phyloP scores from a whole-genome alignment of 2,888 invertebrate genomes.

The Chouioia cunea region DNA sequence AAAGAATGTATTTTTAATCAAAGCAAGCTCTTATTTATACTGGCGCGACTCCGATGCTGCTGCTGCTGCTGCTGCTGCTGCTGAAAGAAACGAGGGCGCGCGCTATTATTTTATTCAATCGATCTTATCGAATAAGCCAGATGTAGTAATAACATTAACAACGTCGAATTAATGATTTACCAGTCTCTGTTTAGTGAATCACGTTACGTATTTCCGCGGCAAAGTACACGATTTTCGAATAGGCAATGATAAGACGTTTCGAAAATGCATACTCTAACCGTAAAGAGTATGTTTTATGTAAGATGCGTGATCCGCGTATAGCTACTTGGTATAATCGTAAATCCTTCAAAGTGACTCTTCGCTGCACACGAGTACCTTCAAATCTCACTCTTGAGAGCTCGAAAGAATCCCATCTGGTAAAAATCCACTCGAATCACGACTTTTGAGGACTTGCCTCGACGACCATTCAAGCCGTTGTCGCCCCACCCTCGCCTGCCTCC shows the following conservation, averaged over 20 bases:
- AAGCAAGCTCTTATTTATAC: neutral
- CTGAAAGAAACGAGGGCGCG: constrained; percentile 6
- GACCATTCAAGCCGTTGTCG: constrained; percentile 19
- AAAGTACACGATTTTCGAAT: too few relatives aligned
- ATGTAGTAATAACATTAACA: too few relatives aligned
- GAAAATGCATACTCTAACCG: too few relatives aligned
- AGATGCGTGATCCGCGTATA: too few relatives aligned
- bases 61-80: constrained; percentile 2
- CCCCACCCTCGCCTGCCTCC: constrained; percentile 7
- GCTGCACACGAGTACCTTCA: constrained; percentile 23
- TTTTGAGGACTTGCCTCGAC: constrained; percentile 17
- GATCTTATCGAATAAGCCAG: neutral
- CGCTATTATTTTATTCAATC: constrained; percentile 18
- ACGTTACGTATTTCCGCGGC: neutral
- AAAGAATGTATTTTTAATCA: constrained; percentile 21
- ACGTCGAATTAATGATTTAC: too few relatives aligned
- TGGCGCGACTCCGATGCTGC: too few relatives aligned
- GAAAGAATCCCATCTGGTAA: constrained; percentile 22
- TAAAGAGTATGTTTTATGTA: constrained; percentile 19
- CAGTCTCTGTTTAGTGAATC: neutral
- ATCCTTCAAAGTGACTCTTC: constrained; percentile 29
- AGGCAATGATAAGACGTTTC: too few relatives aligned
- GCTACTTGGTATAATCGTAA: constrained; percentile 34
- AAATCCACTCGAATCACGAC: constrained; percentile 37
- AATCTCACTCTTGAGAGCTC: constrained; percentile 25